Evolutionary conservation across 2,113 vertebrate species (phyloP).

Genomic region (Austrofundulus limnaeus): DNA sequence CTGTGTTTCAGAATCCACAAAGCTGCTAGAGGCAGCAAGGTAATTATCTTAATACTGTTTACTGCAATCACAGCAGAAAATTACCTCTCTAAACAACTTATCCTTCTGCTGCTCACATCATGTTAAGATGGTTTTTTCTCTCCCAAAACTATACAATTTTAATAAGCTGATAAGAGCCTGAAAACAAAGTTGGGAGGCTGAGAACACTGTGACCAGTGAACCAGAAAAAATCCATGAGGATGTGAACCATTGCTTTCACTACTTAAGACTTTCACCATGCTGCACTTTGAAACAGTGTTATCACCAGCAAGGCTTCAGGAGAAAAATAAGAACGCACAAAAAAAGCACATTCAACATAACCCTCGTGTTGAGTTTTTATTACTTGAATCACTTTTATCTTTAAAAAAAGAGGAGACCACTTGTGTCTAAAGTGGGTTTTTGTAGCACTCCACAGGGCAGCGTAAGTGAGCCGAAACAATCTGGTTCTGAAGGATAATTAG

Average conservation of each 20-base stretch:
- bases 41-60: constrained; percentile 61
- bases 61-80: constrained; percentile 56
- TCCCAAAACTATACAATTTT: constrained; percentile 25
- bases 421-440: constrained; percentile 35
- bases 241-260: constrained; percentile 14
- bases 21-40: constrained; percentile 34
- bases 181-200: constrained; percentile 24
- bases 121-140: constrained; percentile 39
- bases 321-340: background rate
- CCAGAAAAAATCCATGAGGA: constrained; percentile 13
- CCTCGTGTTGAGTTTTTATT: background rate
- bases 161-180: constrained; percentile 52
- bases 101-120: constrained; percentile 36
- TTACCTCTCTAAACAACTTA: constrained; percentile 49
- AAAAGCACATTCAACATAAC: constrained; percentile 13
- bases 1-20: constrained; percentile 20
- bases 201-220: constrained; percentile 23
- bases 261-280: constrained; percentile 17
- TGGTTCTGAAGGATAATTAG: constrained; percentile 22
- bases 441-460: constrained; percentile 7
- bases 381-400: constrained; percentile 6
- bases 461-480: constrained; percentile 10
- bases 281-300: constrained; percentile 28
- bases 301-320: constrained; percentile 14
- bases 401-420: constrained; percentile 25